Base-by-base conservation (phyloP, 2,888 invertebrate genomes). In the Scaeva pyrastri region DNA sequence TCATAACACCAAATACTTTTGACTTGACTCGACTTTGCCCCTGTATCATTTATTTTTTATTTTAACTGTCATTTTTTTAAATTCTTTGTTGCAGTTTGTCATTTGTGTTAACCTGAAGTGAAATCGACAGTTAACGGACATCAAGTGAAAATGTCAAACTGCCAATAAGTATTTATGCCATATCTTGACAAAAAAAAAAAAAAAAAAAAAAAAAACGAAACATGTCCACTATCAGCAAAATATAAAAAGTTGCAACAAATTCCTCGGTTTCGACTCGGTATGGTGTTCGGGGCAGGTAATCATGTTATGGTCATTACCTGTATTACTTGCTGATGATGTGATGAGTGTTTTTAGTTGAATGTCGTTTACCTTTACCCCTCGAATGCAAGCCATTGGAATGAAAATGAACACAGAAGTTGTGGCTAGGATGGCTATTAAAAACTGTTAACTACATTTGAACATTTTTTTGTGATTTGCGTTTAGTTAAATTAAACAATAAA, bases 61-160 rank as follows among this genome's bases (percentile, higher is more conserved):
- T 39, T 60, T 21, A 0, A 58, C 14, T 45, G 12, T 16, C 43
- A 45, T 64, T 21, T 70, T 81, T 31, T 72, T 71, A 12, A 8
- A 52, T 60, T 23, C 16, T 6, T 12, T 43, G 48, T 43, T 64
- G 2, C 55, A 31, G 19, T 16, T 26, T 43, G 5, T 36, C 52
- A 31, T 85, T 41, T 23, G 55, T 76, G 75, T 70, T 60, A 76
- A 68, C 36, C 55, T 76, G 48, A 66, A 71, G 45, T 16, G 41
- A 71, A 66, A 73, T 60, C 81, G 43, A 73, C 48, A 77, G 52
- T 45, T 70, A 85, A 76, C 73, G 81, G 73, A 62, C 60, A 55
- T 64, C 21, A 72, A 80, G 76, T 76, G 72, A 80, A 85, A 85
- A 85, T 85, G 85, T 77, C 85, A 85, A 81, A 73, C 85, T 62